Evolutionary conservation across 2,113 vertebrate genomes (phyloP).

Genomic region (Cichladusa arquata): DNA sequence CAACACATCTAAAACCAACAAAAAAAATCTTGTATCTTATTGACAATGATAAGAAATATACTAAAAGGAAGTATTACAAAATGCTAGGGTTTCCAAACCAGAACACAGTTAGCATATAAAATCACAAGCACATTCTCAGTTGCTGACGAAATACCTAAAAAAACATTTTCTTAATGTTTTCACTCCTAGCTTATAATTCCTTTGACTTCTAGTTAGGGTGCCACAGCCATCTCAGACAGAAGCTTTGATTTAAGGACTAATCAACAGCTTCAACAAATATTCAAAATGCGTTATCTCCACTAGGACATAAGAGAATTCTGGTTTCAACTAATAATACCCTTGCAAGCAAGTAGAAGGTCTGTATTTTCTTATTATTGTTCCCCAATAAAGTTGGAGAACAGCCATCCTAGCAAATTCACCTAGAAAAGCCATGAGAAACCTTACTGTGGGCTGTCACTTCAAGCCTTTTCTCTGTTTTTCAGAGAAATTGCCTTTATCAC

Average conservation of each 20-base stretch:
- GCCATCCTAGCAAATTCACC: not conserved
- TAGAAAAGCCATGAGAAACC: not conserved
- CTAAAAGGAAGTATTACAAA: not conserved
- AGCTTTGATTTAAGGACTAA: not conserved
- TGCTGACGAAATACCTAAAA: not conserved
- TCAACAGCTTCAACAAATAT: not conserved
- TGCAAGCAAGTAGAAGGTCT: not conserved
- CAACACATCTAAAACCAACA: not conserved
- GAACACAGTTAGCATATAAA: not conserved
- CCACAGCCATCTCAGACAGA: not conserved
- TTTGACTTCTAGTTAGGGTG: not conserved
- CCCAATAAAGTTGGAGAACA: not conserved
- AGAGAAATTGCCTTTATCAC: not conserved
- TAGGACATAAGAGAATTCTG: rapidly evolving
- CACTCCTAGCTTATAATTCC: not conserved
- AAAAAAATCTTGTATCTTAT: not conserved
- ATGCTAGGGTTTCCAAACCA: not conserved
- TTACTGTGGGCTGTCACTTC: not conserved
- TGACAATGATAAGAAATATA: not conserved
- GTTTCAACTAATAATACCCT: not conserved
- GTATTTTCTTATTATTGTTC: not conserved
- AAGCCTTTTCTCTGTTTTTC: not conserved
- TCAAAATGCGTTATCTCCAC: not conserved
- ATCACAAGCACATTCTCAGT: not conserved
- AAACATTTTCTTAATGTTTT: not conserved